Conservation (phyloP, 2,113 vertebrate species). For the Capreolus pygargus region DNA sequence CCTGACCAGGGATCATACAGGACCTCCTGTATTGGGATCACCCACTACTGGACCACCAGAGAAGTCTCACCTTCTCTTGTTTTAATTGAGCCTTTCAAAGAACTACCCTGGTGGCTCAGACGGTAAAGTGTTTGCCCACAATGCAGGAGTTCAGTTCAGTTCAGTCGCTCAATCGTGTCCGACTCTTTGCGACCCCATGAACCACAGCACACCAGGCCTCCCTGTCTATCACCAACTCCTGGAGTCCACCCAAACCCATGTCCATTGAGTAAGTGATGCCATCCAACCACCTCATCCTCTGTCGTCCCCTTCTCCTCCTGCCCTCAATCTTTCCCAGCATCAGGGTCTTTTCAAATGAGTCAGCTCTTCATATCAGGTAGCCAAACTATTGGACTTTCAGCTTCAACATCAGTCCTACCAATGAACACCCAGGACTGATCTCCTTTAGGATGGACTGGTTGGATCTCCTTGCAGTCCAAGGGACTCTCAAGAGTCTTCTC, state of each 20-base stretch:
- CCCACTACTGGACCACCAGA: neutral
- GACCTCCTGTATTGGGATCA: neutral
- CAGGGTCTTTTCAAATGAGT: neutral
- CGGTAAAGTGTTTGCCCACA: neutral
- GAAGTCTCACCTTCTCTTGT: neutral
- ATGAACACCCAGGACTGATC: neutral
- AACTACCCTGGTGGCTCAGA: neutral
- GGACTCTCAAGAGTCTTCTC: neutral
- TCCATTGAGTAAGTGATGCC: neutral
- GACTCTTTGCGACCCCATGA: neutral
- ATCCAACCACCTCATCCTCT: neutral
- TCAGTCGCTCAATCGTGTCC: neutral
- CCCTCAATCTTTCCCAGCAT: neutral
- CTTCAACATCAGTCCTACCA: neutral
- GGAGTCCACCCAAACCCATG: neutral
- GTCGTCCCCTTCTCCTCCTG: neutral
- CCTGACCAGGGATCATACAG: too few relatives aligned
- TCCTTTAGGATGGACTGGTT: neutral
- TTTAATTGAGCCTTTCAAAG: neutral
- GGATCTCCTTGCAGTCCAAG: neutral
- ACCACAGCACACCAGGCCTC: neutral
- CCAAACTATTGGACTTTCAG: neutral
- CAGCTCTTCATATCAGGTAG: neutral
- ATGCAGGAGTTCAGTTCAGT: neutral
- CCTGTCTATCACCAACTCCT: neutral